Evolutionary conservation across 2,797 vertebrate genomes (phyloP).

Genomic region (Trachurus trachurus): DNA sequence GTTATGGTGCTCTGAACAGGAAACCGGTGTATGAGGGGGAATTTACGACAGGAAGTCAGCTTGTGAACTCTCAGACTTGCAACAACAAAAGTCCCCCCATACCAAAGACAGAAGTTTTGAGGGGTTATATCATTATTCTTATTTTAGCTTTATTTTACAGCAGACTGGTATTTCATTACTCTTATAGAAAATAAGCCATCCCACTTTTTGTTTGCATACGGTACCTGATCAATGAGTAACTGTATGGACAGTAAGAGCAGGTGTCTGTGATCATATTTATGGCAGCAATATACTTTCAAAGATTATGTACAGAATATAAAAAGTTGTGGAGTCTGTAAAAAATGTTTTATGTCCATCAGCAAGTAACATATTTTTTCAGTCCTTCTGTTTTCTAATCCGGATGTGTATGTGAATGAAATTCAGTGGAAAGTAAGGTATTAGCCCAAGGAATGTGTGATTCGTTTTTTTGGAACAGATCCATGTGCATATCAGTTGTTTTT

Average conservation of each 20-base stretch:
- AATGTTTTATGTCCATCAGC: background rate
- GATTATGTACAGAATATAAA: background rate
- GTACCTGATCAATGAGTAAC: slow-evolving; percentile 15
- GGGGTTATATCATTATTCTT: slow-evolving; percentile 20
- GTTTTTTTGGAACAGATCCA: background rate
- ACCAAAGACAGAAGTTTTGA: slow-evolving; percentile 39
- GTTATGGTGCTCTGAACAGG: slow-evolving; percentile 59
- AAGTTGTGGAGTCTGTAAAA: background rate
- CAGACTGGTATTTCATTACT: slow-evolving; percentile 18
- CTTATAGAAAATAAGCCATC: slow-evolving; percentile 14
- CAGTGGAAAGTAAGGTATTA: background rate
- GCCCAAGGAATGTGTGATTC: background rate
- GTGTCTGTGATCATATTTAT: background rate
- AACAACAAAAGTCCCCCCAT: slow-evolving; percentile 59
- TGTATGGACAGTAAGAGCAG: background rate
- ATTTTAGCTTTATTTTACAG: slow-evolving; percentile 35
- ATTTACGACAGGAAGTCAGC: slow-evolving; percentile 79
- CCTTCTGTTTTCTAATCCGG: background rate
- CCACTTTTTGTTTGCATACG: slow-evolving; percentile 1
- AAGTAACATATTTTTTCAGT: too few species aligned
- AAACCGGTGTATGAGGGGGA: slow-evolving; percentile 74
- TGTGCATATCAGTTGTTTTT: background rate
- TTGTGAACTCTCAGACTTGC: slow-evolving; percentile 56
- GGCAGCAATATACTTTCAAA: background rate
- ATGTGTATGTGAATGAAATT: background rate